Base-by-base conservation (phyloP, 2,888 invertebrate genomes). In the Latrodectus elegans region DNA sequence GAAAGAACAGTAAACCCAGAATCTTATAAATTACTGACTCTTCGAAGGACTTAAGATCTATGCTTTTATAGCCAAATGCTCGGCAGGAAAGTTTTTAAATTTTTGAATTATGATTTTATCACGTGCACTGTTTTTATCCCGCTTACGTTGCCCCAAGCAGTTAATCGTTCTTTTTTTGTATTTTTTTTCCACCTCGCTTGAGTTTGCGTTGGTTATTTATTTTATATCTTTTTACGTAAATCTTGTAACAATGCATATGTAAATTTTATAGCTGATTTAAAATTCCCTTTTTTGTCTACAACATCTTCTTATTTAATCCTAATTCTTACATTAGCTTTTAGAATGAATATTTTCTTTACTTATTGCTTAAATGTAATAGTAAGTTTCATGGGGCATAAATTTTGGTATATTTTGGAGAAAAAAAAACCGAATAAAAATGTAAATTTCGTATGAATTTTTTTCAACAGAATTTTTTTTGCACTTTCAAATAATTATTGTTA, bases 101-200 rank as follows among this genome's bases (percentile, higher is more conserved):
- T 81, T 81, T 74, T 74, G 82, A 75, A 82, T 75, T 82, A 82
- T 75, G 82, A 82, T 75, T 82, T 82, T 74, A 74, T 73, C 73
- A 75, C 67, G 17, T 38, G 65, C 65, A 10, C n/a, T 11, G 12
- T 73, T 73, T 73, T 72, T 68, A n/a, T 71, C 72, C 38, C n/a
- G 6, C 17, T 22, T 51, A 64, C 38, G 65, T 52, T 52, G 70
- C 38, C 38, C 8, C 14, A 15, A 14, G 51, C 51, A 52, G 51
- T 77, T 51, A 67, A 77, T 67, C 67, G 52, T 64, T 77, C 22
- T 72, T 52, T 72, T 38, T 10, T 38, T 72, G 15, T 77, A 52
- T 52, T 60, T 72, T 15, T n/a, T 26, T 72, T 72, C 52, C 49
- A 51, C 72, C 14, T 22, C 14, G 26, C 38, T 38, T 6, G 51